Evolutionary conservation across 2,113 vertebrate species (phyloP).

Genomic region (Pantherophis guttatus): DNA sequence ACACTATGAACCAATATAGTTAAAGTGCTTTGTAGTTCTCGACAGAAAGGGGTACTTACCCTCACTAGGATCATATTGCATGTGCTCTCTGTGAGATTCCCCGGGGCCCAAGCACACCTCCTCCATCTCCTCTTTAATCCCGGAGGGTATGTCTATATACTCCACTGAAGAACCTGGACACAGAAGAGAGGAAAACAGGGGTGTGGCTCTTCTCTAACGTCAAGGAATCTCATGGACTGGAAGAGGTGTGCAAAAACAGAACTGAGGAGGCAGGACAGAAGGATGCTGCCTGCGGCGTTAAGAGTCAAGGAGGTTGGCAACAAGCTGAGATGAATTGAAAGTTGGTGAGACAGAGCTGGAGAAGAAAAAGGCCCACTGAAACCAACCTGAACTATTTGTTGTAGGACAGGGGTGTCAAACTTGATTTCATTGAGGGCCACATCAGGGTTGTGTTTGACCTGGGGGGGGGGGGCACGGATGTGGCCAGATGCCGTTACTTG

Average conservation of each 20-base stretch:
- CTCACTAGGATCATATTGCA: background rate
- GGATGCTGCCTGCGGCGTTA: background rate
- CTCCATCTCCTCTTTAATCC: constrained; percentile 1
- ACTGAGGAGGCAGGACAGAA: background rate
- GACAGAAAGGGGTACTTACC: background rate
- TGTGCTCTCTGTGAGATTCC: background rate
- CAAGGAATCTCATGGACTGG: background rate
- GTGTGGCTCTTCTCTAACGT: background rate
- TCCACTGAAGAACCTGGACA: background rate
- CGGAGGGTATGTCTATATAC: background rate
- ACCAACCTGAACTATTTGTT: background rate
- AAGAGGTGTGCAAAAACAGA: background rate
- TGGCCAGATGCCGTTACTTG: too few species aligned
- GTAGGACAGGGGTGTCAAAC: too few species aligned
- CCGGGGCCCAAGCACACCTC: background rate
- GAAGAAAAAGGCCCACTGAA: background rate
- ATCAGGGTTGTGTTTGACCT: too few species aligned
- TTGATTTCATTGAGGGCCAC: too few species aligned
- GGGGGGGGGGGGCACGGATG: too few species aligned
- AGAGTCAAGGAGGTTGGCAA: background rate
- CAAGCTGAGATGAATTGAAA: background rate
- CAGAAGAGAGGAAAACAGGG: background rate
- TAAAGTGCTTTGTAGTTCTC: background rate
- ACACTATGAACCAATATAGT: background rate
- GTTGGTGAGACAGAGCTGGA: background rate